Evolutionary conservation across 2,113 vertebrate genomes (phyloP), one percentile per base, ranked within the genome.

Genomic region (Notechis scutatus): DNA sequence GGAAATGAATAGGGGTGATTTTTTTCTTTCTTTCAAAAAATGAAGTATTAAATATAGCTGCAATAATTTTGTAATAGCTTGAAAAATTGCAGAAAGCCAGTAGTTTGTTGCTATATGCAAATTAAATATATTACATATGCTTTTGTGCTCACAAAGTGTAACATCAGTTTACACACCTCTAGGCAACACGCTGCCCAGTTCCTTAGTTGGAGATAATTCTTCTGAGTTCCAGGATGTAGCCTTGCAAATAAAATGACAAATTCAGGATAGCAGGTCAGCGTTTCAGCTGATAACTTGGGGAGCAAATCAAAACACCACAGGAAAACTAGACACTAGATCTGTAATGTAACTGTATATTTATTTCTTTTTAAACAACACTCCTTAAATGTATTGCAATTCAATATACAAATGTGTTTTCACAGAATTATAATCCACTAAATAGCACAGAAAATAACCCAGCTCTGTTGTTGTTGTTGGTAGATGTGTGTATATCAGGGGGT

Each of bases 351-450:
- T 96, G 96, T 97, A 97, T 98, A 97, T 98, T 98, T 98, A 98
- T 98, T 98, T 98, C 97, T 97, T 98, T 93, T 98, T 97, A 98
- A 98, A 98, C 97, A 98, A 98, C 98, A 98, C 98, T 98, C 97
- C 97, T 98, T 98, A 98, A 97, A 97, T 97, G 97, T 96, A 97
- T 95, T 96, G 95, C 97, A 97, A 97, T 96, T 98, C 97, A 97
- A 96, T 98, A 98, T 98, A 98, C 98, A 98, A 98, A 98, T 97
- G 98, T 95, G 96, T 96, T 98, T 98, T 98, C 98, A 98, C 98
- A 98, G 97, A 98, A 97, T 98, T 98, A 98, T 97, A 98, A 98
- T 98, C 97, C 98, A 98, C 97, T 97, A 97, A 97, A 97, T 97
- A 98, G 97, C 97, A 98, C 98, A 98, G 98, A 97, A 97, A 96